phyloP scores from a whole-genome alignment of 2,888 invertebrate species.

The Beris chalybata region DNA sequence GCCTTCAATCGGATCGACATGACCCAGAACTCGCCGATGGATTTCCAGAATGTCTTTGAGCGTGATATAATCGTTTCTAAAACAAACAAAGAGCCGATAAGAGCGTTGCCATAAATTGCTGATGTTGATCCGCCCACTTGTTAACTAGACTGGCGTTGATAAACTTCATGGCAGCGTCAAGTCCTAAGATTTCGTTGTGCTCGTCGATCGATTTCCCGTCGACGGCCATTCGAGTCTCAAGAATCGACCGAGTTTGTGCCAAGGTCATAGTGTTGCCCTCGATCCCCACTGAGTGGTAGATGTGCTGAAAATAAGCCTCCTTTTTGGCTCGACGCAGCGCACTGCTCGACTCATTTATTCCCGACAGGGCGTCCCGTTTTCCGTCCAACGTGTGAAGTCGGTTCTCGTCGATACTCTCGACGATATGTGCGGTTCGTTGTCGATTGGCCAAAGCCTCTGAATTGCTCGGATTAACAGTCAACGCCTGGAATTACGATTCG shows the following conservation, averaged over 20 bases:
- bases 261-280: conserved; percentile 97
- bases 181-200: conserved; percentile 93
- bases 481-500: conserved; percentile 59
- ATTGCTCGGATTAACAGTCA: conserved; percentile 82
- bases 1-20: conserved; percentile 90
- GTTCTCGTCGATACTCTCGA: conserved; percentile 81
- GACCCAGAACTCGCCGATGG: conserved; percentile 89
- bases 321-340: conserved; percentile 86
- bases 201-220: conserved; percentile 92
- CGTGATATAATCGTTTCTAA: conserved; percentile 73
- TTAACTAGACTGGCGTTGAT: conserved; percentile 80
- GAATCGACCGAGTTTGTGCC: conserved; percentile 84
- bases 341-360: conserved; percentile 77
- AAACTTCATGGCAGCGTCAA: conserved; percentile 94
- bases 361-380: conserved; percentile 78
- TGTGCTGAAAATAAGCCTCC: conserved; percentile 94
- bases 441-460: conserved; percentile 77
- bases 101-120: background rate
- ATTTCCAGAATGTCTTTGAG: conserved; percentile 89
- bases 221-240: conserved; percentile 87
- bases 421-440: conserved; percentile 82
- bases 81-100: conserved; percentile 28
- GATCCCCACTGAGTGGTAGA: conserved; percentile 95
- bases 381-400: conserved; percentile 67
- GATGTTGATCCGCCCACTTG: conserved; percentile 51